A percentile compares a stretch with the other conserved stretches of the same genome.
Evolutionary conservation across 2,113 vertebrate species (phyloP).

Genomic region (Argyrosomus japonicus): DNA sequence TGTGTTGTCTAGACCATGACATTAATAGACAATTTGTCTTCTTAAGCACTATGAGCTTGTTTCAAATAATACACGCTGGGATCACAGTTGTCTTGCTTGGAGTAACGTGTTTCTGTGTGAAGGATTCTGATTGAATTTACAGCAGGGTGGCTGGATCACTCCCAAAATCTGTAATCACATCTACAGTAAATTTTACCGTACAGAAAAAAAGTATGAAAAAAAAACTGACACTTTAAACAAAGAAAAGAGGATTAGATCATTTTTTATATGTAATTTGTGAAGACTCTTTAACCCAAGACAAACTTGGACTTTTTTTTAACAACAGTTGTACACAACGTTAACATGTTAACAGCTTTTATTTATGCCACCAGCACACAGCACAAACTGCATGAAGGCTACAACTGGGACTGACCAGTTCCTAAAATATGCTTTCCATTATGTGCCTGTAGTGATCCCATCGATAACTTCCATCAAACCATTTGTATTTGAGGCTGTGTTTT

Average conservation of each 20-base stretch:
- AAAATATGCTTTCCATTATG: conserved; percentile 1
- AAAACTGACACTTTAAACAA: background rate
- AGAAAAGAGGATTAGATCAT: background rate
- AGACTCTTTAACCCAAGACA: background rate
- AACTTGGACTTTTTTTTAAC: background rate
- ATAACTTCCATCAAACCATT: conserved; percentile 16
- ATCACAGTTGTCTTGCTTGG: background rate
- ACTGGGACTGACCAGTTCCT: background rate
- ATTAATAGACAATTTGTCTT: background rate
- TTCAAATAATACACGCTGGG: background rate
- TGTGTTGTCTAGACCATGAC: background rate
- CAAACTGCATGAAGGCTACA: background rate
- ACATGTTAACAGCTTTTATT: background rate
- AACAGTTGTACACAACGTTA: background rate
- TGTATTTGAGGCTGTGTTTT: conserved; percentile 6
- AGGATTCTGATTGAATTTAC: background rate
- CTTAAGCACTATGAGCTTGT: background rate
- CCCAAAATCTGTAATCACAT: background rate
- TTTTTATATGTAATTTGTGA: background rate
- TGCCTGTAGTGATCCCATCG: background rate
- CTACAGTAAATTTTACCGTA: background rate
- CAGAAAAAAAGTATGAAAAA: background rate
- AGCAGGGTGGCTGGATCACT: background rate
- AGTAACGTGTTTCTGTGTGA: background rate
- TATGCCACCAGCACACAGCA: background rate